Conservation (phyloP, 2,797 vertebrate genomes). For the Lycodopsis pacificus region DNA sequence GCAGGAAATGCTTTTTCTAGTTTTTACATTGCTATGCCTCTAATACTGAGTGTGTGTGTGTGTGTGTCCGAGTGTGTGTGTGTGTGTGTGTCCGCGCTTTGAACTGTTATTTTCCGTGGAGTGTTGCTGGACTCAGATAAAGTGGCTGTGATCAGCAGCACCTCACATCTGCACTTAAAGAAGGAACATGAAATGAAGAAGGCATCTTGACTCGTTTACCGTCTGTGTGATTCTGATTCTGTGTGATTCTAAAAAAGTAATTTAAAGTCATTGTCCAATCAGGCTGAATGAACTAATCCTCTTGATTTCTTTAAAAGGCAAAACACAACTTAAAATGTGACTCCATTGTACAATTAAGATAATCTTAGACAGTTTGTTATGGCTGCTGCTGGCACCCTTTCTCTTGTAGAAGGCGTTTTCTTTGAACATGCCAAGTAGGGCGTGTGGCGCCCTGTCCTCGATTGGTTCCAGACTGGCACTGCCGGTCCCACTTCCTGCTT, state of each 20-base stretch:
- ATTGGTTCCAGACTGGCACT: too few relatives aligned
- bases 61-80: not conserved
- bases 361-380: not conserved
- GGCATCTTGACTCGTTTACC: not conserved
- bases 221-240: not conserved
- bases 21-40: constrained; percentile 31
- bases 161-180: constrained; percentile 14
- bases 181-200: not conserved
- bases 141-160: not conserved
- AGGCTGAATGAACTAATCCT: not conserved
- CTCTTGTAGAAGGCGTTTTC: too few relatives aligned
- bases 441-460: too few relatives aligned
- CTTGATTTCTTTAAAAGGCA: not conserved
- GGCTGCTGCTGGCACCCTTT: too few relatives aligned
- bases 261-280: not conserved
- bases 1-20: too few relatives aligned
- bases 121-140: too few relatives aligned
- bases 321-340: not conserved
- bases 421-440: too few relatives aligned
- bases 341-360: not conserved
- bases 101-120: constrained; percentile 29
- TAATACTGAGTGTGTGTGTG: not conserved
- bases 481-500: too few relatives aligned
- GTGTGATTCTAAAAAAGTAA: not conserved
- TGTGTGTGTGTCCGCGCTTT: constrained; percentile 1